Evolutionary conservation across 2,888 invertebrate genomes (phyloP).

Genomic region (Tetramorium bicarinatum): DNA sequence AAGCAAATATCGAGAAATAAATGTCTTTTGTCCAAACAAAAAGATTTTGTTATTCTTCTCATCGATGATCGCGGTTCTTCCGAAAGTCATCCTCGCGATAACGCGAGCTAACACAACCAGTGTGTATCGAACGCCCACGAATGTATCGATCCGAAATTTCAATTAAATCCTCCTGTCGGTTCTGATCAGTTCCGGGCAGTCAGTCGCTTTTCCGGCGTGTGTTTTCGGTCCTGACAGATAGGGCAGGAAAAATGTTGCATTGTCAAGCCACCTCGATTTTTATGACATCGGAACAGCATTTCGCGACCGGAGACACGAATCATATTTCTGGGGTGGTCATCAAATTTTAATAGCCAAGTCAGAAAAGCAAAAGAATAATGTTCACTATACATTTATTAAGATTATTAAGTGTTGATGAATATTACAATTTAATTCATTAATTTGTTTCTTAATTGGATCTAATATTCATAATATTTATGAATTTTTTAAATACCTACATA

Average conservation of each 20-base stretch:
- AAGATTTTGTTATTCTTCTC: neutral
- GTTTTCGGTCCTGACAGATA: slow-evolving; percentile 1
- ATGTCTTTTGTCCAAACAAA: neutral
- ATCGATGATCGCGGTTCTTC: neutral
- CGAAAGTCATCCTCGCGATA: slow-evolving; percentile 11
- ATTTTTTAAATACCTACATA: neutral
- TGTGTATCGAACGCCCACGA: slow-evolving; percentile 7
- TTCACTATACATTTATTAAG: neutral
- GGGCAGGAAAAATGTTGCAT: slow-evolving; percentile 23
- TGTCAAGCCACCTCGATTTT: slow-evolving; percentile 29
- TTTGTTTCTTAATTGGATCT: neutral
- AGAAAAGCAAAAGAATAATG: neutral
- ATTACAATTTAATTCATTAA: neutral
- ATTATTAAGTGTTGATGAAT: neutral
- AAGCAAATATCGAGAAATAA: neutral
- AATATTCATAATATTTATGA: neutral
- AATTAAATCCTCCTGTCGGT: slow-evolving; percentile 43
- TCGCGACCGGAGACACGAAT: neutral
- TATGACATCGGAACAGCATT: slow-evolving; percentile 23
- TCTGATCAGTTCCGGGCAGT: slow-evolving; percentile 41
- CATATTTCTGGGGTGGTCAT: neutral
- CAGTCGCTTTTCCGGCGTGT: slow-evolving; percentile 39
- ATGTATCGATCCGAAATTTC: slow-evolving; percentile 48
- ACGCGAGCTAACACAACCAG: slow-evolving; percentile 3
- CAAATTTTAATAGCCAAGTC: neutral